Evolutionary conservation across 2,888 invertebrate genomes (phyloP).

Genomic region (Ochropleura plecta): DNA sequence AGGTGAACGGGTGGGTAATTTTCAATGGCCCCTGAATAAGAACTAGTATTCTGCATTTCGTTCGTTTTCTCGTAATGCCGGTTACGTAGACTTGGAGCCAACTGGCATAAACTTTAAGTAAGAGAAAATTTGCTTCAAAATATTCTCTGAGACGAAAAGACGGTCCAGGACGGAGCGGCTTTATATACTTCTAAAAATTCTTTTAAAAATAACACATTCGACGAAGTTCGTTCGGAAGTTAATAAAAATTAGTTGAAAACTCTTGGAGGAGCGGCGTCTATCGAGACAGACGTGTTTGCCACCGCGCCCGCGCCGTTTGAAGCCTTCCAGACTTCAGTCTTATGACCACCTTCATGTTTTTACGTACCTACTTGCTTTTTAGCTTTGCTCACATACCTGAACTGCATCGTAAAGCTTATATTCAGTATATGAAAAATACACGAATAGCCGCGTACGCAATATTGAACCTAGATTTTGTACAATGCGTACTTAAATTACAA

Average conservation of each 20-base stretch:
- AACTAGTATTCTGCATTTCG: slow-evolving; percentile 74
- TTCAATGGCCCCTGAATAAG: slow-evolving; percentile 74
- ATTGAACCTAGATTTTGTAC: not conserved
- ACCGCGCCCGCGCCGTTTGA: slow-evolving; percentile 40
- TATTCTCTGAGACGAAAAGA: slow-evolving; percentile 80
- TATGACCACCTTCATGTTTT: slow-evolving; percentile 48
- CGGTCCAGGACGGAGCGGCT: slow-evolving; percentile 76
- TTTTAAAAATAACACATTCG: slow-evolving; percentile 69
- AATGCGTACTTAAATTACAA: slow-evolving; percentile 31
- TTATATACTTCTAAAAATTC: slow-evolving; percentile 74
- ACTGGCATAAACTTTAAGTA: slow-evolving; percentile 84
- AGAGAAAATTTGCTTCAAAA: slow-evolving; percentile 82
- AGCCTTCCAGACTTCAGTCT: slow-evolving; percentile 12
- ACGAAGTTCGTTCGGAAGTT: slow-evolving; percentile 71
- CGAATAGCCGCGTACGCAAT: not conserved
- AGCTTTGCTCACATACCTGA: slow-evolving; percentile 27
- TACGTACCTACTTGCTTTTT: slow-evolving; percentile 50
- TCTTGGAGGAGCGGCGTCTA: slow-evolving; percentile 53
- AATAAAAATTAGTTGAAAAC: slow-evolving; percentile 77
- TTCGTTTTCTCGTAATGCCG: slow-evolving; percentile 73
- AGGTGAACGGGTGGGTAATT: slow-evolving; percentile 72
- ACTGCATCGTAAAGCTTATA: slow-evolving; percentile 16
- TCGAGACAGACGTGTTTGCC: slow-evolving; percentile 69
- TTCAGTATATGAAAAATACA: not conserved
- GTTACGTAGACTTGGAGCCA: slow-evolving; percentile 80